Evolutionary conservation across 2,888 invertebrate genomes (phyloP), one percentile per base, ranked within the genome.

Genomic region (Clusia tigrina): DNA sequence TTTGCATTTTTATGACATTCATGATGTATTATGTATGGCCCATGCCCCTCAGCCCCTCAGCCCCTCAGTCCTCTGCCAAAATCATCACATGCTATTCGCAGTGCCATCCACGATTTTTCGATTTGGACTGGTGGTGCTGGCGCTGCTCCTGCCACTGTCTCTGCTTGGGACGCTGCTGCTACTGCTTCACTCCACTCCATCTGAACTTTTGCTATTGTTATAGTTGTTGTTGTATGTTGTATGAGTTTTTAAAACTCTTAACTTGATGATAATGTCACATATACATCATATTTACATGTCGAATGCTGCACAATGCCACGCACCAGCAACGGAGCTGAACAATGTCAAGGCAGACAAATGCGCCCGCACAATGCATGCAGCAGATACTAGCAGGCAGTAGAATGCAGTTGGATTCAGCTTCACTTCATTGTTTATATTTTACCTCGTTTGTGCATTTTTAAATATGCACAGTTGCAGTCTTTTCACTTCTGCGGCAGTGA

Each of bases 1-100:
- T 54, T 54, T 54, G 54, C 54, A 54, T 54, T 54, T 54, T 54
- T 54, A 54, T 32, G 54, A 54, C 54, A 54, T 54, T 54, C 32
- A 54, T 54, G 54, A 54, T 54, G 32, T 54, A 12, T 54, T 37
- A 20, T 20, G 20, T 12, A 54, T 32, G 32, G 17, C 12, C 18
- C 24, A 17, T 53, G 32, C 5, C 32, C 32, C 32, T 12, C 32
- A 32, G 5, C 32, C 32, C 5, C 12, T 32, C 32, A 32, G 12
- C 5, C 5, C 32, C 5, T 32, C 12, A 9, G 32, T 32, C 6
- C 32, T 32, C 6, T 12, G 12, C 32, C n/a, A n/a, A n/a, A n/a
- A n/a, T n/a, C n/a, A n/a, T n/a, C n/a, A n/a, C n/a, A n/a, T n/a
- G n/a, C n/a, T n/a, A n/a, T n/a, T n/a, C n/a, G n/a, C n/a, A n/a